Evolutionary conservation across 2,797 vertebrate genomes (phyloP).

Genomic region (Dipus sagitta): DNA sequence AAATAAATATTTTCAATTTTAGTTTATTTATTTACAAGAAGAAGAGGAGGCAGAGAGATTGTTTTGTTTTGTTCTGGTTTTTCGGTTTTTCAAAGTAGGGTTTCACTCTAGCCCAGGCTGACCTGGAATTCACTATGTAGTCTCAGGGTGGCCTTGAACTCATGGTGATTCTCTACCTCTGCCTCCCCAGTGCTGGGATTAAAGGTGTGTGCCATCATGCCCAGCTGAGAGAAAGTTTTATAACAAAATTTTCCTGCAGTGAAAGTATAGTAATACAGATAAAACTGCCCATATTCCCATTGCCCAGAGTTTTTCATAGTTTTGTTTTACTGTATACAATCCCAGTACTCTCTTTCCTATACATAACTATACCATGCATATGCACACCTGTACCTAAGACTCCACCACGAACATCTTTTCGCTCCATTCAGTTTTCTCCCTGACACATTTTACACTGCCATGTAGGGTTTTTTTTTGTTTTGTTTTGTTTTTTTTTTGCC

Average conservation of each 20-base stretch:
- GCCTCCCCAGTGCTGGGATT: too few species aligned
- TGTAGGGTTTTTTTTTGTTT: not conserved
- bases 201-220: too few species aligned
- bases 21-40: too few species aligned
- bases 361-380: not conserved
- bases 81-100: too few species aligned
- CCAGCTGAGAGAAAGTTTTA: not conserved
- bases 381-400: not conserved
- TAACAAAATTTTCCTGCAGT: not conserved
- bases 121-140: too few species aligned
- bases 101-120: too few species aligned
- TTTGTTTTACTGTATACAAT: not conserved
- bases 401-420: not conserved
- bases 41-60: too few species aligned
- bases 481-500: not conserved
- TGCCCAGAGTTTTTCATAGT: not conserved
- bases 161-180: too few species aligned
- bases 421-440: not conserved
- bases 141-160: too few species aligned
- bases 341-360: not conserved
- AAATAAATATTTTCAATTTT: too few species aligned
- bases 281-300: not conserved
- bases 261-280: slow-evolving; percentile 10
- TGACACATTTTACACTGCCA: not conserved
- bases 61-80: too few species aligned